These are phyloP conservation scores for Crotophaga sulcirostris DNA, from an alignment of 2,113 vertebrate species.

Conservation along the genomic window DNA sequence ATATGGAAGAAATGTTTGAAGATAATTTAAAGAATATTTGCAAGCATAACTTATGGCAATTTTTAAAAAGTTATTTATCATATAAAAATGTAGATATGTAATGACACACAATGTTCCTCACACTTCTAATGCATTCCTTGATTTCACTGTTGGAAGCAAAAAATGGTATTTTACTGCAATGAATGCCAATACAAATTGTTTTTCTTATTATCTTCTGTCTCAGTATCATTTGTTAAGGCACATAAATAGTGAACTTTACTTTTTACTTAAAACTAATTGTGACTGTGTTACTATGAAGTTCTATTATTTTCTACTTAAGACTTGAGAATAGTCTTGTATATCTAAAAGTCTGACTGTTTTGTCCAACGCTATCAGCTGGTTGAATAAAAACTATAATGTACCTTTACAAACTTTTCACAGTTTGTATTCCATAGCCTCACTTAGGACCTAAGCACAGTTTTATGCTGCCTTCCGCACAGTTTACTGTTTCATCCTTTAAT, in stretches of 20 bases:
- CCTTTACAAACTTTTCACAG: neutral
- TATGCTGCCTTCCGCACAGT: accelerated
- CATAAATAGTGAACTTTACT: neutral
- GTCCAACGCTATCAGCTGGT: neutral
- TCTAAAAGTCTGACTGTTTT: neutral
- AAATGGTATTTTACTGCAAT: neutral
- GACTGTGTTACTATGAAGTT: neutral
- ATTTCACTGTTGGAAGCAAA: neutral
- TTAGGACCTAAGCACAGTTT: neutral
- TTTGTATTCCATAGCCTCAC: neutral
- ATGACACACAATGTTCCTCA: neutral
- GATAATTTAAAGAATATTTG: slow-evolving; percentile 37
- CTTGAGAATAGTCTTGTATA: neutral
- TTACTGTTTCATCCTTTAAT: neutral
- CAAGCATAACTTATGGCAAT: slow-evolving; percentile 8
- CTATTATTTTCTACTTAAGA: neutral
- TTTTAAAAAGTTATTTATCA: slow-evolving; percentile 41
- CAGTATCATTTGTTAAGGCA: neutral
- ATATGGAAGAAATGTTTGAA: neutral
- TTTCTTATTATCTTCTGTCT: neutral
- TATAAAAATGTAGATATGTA: slow-evolving; percentile 13
- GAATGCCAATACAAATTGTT: neutral
- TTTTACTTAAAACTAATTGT: neutral
- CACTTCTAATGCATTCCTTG: neutral
- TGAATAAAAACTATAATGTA: neutral